phyloP scores from a whole-genome alignment of 2,888 invertebrate genomes.

The Coleophora flavipennella region DNA sequence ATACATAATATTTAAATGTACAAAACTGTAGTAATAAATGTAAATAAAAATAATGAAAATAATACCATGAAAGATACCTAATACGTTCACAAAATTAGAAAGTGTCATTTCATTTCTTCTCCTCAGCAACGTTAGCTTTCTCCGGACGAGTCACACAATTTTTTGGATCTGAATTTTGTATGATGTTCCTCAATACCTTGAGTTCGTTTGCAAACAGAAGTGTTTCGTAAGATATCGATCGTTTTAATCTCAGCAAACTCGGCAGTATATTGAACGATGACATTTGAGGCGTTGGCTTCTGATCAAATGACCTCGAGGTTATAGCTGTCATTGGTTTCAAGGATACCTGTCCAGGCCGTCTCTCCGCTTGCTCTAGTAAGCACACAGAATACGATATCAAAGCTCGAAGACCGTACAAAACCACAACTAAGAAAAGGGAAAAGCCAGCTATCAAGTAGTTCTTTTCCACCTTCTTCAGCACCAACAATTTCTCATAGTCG shows the following conservation, averaged over 20 bases:
- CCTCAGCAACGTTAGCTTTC: no score
- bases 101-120: no score
- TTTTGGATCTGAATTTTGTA: conserved; percentile 24
- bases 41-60: no score
- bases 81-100: no score
- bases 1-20: no score
- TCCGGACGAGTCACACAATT: no score
- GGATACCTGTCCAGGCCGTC: conserved; percentile 1
- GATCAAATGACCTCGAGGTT: no score
- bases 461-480: conserved; percentile 41
- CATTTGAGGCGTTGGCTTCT: conserved; percentile 1
- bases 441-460: conserved; percentile 54
- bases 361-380: conserved; percentile 26
- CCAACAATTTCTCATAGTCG: conserved; percentile 33
- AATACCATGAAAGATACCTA: no score
- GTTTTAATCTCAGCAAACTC: conserved; percentile 38
- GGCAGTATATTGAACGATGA: conserved; percentile 31
- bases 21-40: no score
- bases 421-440: conserved; percentile 47
- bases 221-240: conserved; percentile 51
- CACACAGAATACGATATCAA: conserved; percentile 39
- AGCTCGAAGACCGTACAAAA: conserved; percentile 38
- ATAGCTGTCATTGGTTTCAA: no score
- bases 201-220: conserved; percentile 44
- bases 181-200: conserved; percentile 34